These are phyloP conservation scores for Empidonax traillii DNA, from an alignment of 2,113 vertebrate species.

Conservation along the genomic window DNA sequence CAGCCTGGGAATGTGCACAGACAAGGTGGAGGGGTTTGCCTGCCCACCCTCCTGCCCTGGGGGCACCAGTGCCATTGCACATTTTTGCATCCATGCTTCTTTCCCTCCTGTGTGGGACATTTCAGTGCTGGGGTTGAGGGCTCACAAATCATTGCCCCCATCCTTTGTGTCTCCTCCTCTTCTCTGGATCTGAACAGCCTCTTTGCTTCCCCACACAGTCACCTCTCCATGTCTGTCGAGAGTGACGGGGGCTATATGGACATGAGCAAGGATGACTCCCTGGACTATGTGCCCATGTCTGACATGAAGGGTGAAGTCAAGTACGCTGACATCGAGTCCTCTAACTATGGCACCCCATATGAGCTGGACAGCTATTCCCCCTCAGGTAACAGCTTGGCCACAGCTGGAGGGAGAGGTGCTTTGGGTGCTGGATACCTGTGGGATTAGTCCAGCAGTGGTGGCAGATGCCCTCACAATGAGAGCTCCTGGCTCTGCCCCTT, in stretches of 20 bases:
- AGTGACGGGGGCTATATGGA: conserved; percentile 98
- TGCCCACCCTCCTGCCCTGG: neutral
- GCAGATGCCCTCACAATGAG: neutral
- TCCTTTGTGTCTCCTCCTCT: neutral
- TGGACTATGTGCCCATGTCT: conserved; percentile 93
- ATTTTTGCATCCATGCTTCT: neutral
- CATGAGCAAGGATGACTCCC: conserved; percentile 93
- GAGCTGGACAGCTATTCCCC: conserved; percentile 87
- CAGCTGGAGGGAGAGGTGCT: rapidly evolving
- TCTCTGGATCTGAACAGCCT: neutral
- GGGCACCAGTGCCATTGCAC: neutral
- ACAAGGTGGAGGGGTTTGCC: neutral
- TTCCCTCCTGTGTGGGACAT: neutral
- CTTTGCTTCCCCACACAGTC: conserved; percentile 64
- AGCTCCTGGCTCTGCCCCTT: neutral
- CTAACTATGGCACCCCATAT: conserved; percentile 88
- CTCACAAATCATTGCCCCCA: neutral
- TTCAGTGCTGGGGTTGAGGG: neutral
- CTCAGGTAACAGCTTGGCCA: conserved; percentile 57
- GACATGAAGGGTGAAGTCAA: conserved; percentile 89
- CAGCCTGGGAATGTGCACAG: neutral
- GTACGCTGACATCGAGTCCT: conserved; percentile 91
- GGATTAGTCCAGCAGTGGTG: neutral
- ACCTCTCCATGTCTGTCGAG: conserved; percentile 85
- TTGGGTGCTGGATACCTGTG: neutral